Evolutionary conservation across 2,797 vertebrate species (phyloP).

Genomic region (Scyliorhinus canicula): DNA sequence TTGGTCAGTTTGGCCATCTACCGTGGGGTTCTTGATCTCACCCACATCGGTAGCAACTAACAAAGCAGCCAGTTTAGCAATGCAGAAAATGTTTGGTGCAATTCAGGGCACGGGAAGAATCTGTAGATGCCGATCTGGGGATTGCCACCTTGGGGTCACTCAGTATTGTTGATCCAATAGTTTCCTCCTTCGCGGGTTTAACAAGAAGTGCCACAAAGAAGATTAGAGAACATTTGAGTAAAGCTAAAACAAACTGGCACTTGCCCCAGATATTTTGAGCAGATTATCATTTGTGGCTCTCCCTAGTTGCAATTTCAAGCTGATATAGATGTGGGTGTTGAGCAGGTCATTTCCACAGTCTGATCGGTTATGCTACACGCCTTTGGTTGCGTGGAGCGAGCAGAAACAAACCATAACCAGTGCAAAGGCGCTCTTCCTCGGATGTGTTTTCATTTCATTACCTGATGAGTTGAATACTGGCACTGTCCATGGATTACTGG

Average conservation of each 20-base stretch:
- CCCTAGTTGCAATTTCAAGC: background rate
- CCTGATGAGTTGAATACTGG: conserved; percentile 85
- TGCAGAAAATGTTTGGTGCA: background rate
- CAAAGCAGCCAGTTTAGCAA: background rate
- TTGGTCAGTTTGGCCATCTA: too few relatives aligned
- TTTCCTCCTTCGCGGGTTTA: background rate
- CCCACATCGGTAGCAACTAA: too few relatives aligned
- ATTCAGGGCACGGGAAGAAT: background rate
- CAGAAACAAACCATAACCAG: background rate
- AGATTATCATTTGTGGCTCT: background rate
- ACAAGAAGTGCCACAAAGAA: background rate
- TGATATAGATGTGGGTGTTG: background rate
- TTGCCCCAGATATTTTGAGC: background rate
- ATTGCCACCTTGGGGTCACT: background rate
- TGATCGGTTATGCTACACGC: too few relatives aligned
- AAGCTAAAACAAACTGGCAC: background rate
- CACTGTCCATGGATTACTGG: conserved; percentile 84
- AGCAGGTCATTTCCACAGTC: background rate
- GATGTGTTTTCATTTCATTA: conserved; percentile 49
- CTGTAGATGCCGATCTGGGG: background rate
- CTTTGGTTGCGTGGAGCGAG: too few relatives aligned
- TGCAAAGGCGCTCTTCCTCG: background rate
- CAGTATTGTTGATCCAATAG: background rate
- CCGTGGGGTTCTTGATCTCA: too few relatives aligned
- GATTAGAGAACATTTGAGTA: background rate